A percentile compares a stretch with the other conserved stretches of the same genome.
Evolutionary conservation across 2,888 invertebrate genomes (phyloP).

Genomic region (Seira sanloemensis): DNA sequence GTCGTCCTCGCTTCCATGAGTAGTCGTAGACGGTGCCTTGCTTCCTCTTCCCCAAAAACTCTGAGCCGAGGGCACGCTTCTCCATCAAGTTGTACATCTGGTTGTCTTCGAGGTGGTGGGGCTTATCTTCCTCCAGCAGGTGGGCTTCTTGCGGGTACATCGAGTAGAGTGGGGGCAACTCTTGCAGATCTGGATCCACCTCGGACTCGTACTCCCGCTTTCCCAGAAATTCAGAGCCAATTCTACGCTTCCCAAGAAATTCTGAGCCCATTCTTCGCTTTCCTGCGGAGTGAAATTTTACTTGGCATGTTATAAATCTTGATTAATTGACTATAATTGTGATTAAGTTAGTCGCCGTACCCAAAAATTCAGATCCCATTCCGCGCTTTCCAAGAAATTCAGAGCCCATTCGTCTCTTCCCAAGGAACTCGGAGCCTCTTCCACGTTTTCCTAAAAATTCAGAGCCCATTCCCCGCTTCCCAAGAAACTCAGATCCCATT

Average conservation of each 20-base stretch:
- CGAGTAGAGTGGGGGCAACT: background rate
- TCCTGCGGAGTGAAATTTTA: too few relatives aligned
- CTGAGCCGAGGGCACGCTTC: slow-evolving; percentile 67
- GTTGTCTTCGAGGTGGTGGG: background rate
- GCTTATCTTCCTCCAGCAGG: background rate
- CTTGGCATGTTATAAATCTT: too few relatives aligned
- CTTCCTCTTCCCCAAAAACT: slow-evolving; percentile 67
- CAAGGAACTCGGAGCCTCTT: slow-evolving; percentile 54
- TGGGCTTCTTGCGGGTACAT: too few relatives aligned
- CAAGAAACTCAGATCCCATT: slow-evolving; percentile 68
- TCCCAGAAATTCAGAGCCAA: slow-evolving; percentile 64
- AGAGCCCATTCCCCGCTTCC: slow-evolving; percentile 54
- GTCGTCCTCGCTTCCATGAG: slow-evolving; percentile 62
- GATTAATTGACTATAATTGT: too few relatives aligned
- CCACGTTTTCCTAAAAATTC: slow-evolving; percentile 53
- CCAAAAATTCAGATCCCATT: slow-evolving; percentile 68
- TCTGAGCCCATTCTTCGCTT: slow-evolving; percentile 66
- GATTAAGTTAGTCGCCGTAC: too few relatives aligned
- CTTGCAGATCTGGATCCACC: background rate
- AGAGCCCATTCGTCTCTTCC: slow-evolving; percentile 48
- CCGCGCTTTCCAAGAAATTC: slow-evolving; percentile 65
- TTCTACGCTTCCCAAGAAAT: slow-evolving; percentile 62
- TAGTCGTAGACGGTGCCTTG: slow-evolving; percentile 49
- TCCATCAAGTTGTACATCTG: slow-evolving; percentile 9
- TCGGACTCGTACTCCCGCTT: slow-evolving; percentile 19